Evolutionary conservation across 2,113 vertebrate species (phyloP).

Genomic region (Datnioides undecimradiatus): DNA sequence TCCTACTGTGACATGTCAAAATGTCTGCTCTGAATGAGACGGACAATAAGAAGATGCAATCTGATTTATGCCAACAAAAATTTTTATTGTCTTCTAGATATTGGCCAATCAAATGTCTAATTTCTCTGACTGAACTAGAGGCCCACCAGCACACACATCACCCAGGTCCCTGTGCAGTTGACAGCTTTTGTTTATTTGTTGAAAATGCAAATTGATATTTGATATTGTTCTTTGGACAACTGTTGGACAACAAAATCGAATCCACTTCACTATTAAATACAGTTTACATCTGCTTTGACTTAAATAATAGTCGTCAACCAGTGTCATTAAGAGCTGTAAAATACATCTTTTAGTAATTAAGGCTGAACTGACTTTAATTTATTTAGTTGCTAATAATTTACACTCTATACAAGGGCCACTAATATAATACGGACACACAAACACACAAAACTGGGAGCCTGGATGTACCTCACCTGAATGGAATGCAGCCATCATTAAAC

Average conservation of each 20-base stretch:
- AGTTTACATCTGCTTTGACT: too few species aligned
- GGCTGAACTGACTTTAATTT: too few species aligned
- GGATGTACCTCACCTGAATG: not conserved
- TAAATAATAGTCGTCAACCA: too few species aligned
- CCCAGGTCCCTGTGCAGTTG: not conserved
- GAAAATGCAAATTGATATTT: too few species aligned
- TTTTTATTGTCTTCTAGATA: too few species aligned
- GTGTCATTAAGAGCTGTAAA: too few species aligned
- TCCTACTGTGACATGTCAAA: not conserved
- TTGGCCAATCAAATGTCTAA: not conserved
- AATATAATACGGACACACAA: not conserved
- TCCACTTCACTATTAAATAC: not conserved
- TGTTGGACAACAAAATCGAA: too few species aligned
- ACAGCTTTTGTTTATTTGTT: not conserved
- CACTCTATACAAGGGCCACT: not conserved
- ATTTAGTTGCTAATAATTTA: too few species aligned
- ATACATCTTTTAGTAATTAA: too few species aligned
- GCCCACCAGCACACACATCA: too few species aligned
- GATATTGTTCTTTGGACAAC: not conserved
- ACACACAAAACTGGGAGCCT: too few species aligned
- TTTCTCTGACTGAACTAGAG: not conserved
- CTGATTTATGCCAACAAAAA: not conserved
- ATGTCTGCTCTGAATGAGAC: not conserved
- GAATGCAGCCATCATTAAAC: constrained; percentile 1
- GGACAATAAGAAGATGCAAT: not conserved